Conservation (phyloP, 2,797 vertebrate genomes). For the Knipowitschia caucasica region DNA sequence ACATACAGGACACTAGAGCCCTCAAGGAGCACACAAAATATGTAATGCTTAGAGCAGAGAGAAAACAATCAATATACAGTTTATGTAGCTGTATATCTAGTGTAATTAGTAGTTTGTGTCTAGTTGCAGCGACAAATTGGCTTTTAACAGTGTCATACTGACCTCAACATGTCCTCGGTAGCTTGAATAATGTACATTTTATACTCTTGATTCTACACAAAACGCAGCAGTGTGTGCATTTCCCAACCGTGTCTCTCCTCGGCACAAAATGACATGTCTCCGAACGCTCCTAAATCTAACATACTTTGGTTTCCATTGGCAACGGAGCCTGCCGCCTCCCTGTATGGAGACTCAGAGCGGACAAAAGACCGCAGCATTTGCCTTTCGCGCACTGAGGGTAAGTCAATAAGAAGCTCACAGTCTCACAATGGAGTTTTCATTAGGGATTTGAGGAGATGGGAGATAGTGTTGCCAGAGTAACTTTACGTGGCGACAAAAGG, state of each 20-base stretch:
- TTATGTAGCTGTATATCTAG: too few relatives aligned
- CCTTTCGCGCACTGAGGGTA: conserved; percentile 51
- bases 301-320: conserved; percentile 36
- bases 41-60: too few relatives aligned
- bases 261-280: conserved; percentile 12
- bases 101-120: too few relatives aligned
- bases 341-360: conserved; percentile 44
- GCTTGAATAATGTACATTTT: background rate
- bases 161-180: background rate
- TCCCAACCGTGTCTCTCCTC: background rate
- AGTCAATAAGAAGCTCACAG: conserved; percentile 59
- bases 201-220: too few relatives aligned
- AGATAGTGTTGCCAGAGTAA: conserved; percentile 65
- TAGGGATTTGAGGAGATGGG: conserved; percentile 59
- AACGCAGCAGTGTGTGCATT: conserved; percentile 2
- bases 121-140: too few relatives aligned
- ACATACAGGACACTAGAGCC: too few relatives aligned
- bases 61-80: too few relatives aligned
- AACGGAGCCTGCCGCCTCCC: conserved; percentile 24
- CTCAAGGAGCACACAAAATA: too few relatives aligned
- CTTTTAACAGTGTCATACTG: too few relatives aligned
- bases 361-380: conserved; percentile 62
- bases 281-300: background rate
- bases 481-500: conserved; percentile 12
- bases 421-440: conserved; percentile 63